Conservation (phyloP, 2,888 invertebrate species). For the Agrotis exclamationis region DNA sequence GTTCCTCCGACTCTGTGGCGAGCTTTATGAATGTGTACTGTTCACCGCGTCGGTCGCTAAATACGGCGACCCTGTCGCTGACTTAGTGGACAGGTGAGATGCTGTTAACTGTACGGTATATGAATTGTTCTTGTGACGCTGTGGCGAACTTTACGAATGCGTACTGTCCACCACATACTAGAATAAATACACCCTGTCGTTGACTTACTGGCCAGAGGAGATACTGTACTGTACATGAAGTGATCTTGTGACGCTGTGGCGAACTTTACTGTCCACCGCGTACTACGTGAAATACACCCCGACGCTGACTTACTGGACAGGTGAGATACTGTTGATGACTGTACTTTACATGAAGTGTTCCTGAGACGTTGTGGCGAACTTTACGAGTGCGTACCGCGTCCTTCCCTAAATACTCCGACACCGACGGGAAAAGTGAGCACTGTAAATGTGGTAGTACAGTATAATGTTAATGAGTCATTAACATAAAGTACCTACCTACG, state of each 20-base stretch:
- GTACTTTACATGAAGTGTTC: too few relatives aligned
- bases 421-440: conserved; percentile 93
- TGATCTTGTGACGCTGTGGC: conserved; percentile 92
- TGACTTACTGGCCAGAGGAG: too few relatives aligned
- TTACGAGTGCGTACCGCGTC: conserved; percentile 99
- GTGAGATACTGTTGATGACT: conserved; percentile 54
- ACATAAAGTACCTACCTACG: too few relatives aligned
- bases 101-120: background rate
- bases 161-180: conserved; percentile 75
- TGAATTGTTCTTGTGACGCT: too few relatives aligned
- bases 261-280: conserved; percentile 90
- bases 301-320: conserved; percentile 93
- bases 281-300: too few relatives aligned
- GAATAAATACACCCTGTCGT: too few relatives aligned
- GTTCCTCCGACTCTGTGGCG: conserved; percentile 93
- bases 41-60: too few relatives aligned
- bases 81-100: conserved; percentile 92
- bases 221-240: too few relatives aligned
- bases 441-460: background rate
- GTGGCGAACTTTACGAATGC: conserved; percentile 86
- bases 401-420: conserved; percentile 99
- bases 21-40: conserved; percentile 92
- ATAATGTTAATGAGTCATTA: too few relatives aligned
- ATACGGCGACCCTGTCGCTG: conserved; percentile 92
- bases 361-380: conserved; percentile 97